Base-by-base conservation (phyloP, 2,797 vertebrate genomes). In the Leptoclinus maculatus region DNA sequence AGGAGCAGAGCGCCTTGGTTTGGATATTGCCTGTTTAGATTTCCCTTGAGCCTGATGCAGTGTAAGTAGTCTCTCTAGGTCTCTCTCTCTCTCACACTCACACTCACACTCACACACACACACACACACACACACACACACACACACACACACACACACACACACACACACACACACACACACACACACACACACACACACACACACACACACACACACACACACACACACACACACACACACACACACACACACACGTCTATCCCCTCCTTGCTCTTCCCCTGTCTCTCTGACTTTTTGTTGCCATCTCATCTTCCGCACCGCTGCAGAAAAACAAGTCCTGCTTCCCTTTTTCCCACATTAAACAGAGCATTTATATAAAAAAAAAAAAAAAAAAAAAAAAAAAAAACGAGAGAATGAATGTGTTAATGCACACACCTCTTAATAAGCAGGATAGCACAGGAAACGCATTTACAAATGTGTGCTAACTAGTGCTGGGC, bases 1-100 rank as follows among this genome's bases (percentile, higher is more conserved):
- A 73, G 91, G 67, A 87, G 92, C 87, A 53, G 54, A 88, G 88
- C 39, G 72, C 79, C 88, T 75, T 73, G 90, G 84, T 91, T 90
- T 90, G 92, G 89, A 95, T 95, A 95, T 95, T 95, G 92, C 89
- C 91, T 89, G 91, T 75, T 92, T 88, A 93, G 89, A 95, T 95
- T 95, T 94, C 94, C 93, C 95, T 68, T 0, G 92, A 94, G 95
- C 59, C 83, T 36, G 84, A 68, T 72, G 90, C 82, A 39, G 79
- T 85, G 78, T 71, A 85, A 89, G 81, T 77, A 85, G 80, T 86
- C 87, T 90, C 88, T 84, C 87, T 64, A 70, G 83, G 82, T 88
- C 58, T 73, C 45, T 41, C 86, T 62, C 76, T 80, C 74, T 67
- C 66, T 34, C 53, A 6, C 53, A 27, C 23, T 14, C 51, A n/a